Base-by-base conservation (phyloP, 2,113 vertebrate genomes). In the Origma solitaria region DNA sequence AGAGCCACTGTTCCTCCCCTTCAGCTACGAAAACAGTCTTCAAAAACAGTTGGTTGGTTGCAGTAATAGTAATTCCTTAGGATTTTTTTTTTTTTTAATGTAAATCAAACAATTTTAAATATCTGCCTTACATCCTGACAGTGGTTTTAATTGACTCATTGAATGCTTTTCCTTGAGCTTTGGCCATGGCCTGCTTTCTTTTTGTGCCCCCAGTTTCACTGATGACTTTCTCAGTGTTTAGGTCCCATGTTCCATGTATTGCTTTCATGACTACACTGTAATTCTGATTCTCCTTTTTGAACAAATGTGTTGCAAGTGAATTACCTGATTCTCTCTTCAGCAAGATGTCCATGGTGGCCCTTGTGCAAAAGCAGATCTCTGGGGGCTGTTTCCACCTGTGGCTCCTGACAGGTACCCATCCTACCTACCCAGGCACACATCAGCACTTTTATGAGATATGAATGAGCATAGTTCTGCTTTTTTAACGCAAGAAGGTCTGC, bases 1-100 rank as follows among this genome's bases (percentile, higher is more conserved):
- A 83, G 77, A 79, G 57, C 47, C 61, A 82, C 91, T 92, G 89
- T 95, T 97, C 72, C 73, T 45, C 64, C 44, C 56, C n/a, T 75
- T 49, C 79, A 56, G 56, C 80, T 83, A 93, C 58, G 53, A 86
- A 82, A 92, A 68, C 42, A 79, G 15, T 15, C 42, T 77, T 90
- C 40, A 31, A 80, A 87, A 93, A 81, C n/a, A 88, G 22, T 27
- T 70, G 13, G 54, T 47, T 0, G 0, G 35, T 70, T 81, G 24
- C 33, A 70, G 76, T 76, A 82, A 89, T 49, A 89, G 50, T 22
- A 70, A 44, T 78, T 71, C 12, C 54, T 60, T 21, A 1, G 6
- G 17, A 8, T 35, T 76, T 24, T 58, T 60, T 53, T 60, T 53
- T 21, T 50, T 76, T 50, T 6, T 9, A 25, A 61, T n/a, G n/a